A percentile compares a stretch with the other conserved stretches of the same genome.
phyloP scores from a whole-genome alignment of 2,888 invertebrate genomes.

The Macaria notata region DNA sequence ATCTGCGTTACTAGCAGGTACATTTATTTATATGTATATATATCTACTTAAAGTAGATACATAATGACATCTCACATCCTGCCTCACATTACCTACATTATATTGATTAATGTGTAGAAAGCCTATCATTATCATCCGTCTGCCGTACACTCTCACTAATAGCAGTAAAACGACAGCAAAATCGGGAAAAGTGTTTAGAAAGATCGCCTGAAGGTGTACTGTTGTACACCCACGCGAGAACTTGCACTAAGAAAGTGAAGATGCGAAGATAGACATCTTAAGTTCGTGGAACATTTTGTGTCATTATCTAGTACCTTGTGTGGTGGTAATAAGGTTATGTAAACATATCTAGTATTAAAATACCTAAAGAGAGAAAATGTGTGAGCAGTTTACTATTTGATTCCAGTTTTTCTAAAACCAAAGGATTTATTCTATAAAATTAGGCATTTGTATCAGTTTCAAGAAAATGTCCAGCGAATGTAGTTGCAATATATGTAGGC shows the following conservation, averaged over 20 bases:
- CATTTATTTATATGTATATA: too few species aligned
- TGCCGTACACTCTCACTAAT: slow-evolving; percentile 19
- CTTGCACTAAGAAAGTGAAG: slow-evolving; percentile 2
- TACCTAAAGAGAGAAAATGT: too few species aligned
- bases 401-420: too few species aligned
- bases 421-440: too few species aligned
- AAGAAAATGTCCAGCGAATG: too few species aligned
- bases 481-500: too few species aligned
- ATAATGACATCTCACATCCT: neutral
- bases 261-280: neutral
- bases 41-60: too few species aligned
- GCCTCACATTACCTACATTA: neutral
- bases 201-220: slow-evolving; percentile 25
- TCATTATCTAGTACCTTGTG: neutral
- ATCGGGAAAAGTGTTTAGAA: slow-evolving; percentile 31
- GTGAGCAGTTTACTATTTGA: too few species aligned
- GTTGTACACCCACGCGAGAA: slow-evolving; percentile 26
- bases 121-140: slow-evolving; percentile 7
- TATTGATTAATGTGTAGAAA: slow-evolving; percentile 18
- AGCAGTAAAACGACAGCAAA: slow-evolving; percentile 20
- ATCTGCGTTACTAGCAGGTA: too few species aligned
- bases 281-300: neutral
- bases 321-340: too few species aligned
- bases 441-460: too few species aligned
- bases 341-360: too few species aligned